Conservation (phyloP, 2,797 vertebrate species). For the Spinibarbus caldwelli region DNA sequence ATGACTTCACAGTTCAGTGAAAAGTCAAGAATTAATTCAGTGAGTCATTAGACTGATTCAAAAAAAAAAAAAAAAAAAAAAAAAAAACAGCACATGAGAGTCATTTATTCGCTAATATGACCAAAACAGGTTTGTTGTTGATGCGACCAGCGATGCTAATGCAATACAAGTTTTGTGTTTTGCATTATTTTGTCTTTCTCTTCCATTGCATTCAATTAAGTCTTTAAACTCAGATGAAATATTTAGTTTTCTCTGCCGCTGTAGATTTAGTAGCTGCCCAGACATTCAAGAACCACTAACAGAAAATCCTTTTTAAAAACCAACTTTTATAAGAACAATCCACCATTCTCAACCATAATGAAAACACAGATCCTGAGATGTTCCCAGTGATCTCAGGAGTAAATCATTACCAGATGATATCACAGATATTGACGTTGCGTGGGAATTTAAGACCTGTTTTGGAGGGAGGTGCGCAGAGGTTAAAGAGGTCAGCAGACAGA, state of each 20-base stretch:
- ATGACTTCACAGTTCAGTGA: too few species aligned
- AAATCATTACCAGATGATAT: background rate
- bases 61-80: too few species aligned
- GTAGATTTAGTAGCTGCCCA: background rate
- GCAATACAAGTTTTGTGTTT: too few species aligned
- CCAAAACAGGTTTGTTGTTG: too few species aligned
- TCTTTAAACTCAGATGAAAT: background rate
- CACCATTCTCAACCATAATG: background rate
- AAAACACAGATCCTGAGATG: slow-evolving; percentile 3
- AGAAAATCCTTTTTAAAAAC: background rate
- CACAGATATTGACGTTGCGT: background rate
- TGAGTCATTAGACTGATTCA: too few species aligned
- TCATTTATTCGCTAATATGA: too few species aligned
- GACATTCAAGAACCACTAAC: background rate
- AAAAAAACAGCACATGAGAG: too few species aligned
- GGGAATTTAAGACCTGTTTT: background rate
- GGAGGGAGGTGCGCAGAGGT: background rate
- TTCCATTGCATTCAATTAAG: background rate
- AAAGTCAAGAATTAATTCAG: too few species aligned
- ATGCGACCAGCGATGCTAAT: too few species aligned
- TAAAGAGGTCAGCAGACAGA: slow-evolving; percentile 31
- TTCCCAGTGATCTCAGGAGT: background rate
- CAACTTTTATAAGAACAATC: background rate
- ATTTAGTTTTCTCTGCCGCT: background rate
- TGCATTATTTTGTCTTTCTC: too few species aligned